Conservation (phyloP, 2,888 invertebrate species). For the Lordiphosa andalusiaca region DNA sequence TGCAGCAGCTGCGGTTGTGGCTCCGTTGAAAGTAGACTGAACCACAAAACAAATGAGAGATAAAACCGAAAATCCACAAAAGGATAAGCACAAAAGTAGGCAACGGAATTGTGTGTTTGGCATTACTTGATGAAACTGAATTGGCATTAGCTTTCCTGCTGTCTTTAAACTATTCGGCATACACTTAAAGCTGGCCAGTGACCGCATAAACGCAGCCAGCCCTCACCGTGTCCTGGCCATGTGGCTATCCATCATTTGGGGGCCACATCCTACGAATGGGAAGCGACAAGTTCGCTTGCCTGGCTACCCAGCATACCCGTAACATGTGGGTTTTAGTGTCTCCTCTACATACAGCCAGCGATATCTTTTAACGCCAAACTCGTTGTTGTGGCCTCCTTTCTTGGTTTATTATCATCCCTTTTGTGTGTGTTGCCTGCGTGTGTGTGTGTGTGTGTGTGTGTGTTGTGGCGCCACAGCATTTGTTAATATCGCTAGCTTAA, state of each 20-base stretch:
- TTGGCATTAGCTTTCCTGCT: too few relatives aligned
- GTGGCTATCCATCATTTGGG: too few relatives aligned
- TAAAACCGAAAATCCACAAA: neutral
- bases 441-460: constrained; percentile 24
- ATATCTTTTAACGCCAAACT: constrained; percentile 19
- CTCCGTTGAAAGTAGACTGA: constrained; percentile 1
- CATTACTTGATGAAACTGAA: too few relatives aligned
- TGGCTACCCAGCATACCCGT: constrained; percentile 47
- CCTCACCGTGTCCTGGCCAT: too few relatives aligned
- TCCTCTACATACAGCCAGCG: constrained; percentile 6
- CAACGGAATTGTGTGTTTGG: neutral
- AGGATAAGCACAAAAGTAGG: constrained; percentile 1
- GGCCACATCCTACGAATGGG: constrained; percentile 1
- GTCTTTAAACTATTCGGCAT: neutral
- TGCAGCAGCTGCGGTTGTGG: constrained; percentile 30
- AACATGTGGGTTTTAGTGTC: constrained; percentile 64
- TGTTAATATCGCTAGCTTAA: constrained; percentile 72
- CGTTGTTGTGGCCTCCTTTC: constrained; percentile 17
- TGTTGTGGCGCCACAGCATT: constrained; percentile 49
- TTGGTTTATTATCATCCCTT: constrained; percentile 41
- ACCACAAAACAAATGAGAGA: constrained; percentile 14
- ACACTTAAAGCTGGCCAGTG: too few relatives aligned
- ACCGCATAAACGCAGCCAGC: too few relatives aligned
- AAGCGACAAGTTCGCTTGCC: constrained; percentile 4
- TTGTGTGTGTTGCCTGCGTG: constrained; percentile 6